These are phyloP conservation scores for Coelopa frigida DNA, from an alignment of 1,140 invertebrate species.

Conservation along the genomic window DNA sequence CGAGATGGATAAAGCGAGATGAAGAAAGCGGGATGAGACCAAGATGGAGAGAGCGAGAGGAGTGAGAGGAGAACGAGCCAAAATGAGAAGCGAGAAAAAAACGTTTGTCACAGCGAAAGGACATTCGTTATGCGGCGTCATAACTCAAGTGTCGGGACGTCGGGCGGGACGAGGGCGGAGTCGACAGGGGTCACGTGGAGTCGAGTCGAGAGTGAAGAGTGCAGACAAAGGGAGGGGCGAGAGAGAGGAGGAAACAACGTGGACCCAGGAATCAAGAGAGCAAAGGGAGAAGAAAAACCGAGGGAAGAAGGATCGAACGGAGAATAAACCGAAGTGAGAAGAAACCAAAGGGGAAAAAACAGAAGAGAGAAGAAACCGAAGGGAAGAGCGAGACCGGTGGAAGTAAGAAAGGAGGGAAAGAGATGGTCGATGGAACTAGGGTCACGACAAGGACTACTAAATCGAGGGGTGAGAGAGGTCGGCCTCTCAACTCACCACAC, in stretches of 20 bases:
- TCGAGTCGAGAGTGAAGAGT: background rate
- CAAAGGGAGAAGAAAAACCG: background rate
- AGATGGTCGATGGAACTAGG: too few relatives aligned
- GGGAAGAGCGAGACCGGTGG: background rate
- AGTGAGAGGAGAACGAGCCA: background rate
- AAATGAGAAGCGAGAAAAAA: background rate
- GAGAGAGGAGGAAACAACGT: background rate
- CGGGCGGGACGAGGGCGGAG: too few relatives aligned
- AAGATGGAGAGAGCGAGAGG: background rate
- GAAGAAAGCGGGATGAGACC: background rate
- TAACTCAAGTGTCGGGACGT: too few relatives aligned
- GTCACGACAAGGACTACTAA: too few relatives aligned
- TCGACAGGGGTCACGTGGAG: too few relatives aligned
- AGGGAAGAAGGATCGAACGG: background rate
- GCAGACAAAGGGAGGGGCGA: background rate
- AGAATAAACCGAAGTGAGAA: background rate
- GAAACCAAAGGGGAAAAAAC: background rate
- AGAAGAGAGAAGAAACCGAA: background rate
- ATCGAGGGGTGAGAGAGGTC: too few relatives aligned
- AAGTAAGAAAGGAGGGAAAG: background rate
- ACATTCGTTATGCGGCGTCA: too few relatives aligned
- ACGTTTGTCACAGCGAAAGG: too few relatives aligned
- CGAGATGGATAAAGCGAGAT: background rate
- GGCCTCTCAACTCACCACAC: too few relatives aligned
- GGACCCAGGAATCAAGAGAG: too few relatives aligned